Evolutionary conservation across 1,140 invertebrate species (phyloP).

Genomic region (Liolophura sinensis): DNA sequence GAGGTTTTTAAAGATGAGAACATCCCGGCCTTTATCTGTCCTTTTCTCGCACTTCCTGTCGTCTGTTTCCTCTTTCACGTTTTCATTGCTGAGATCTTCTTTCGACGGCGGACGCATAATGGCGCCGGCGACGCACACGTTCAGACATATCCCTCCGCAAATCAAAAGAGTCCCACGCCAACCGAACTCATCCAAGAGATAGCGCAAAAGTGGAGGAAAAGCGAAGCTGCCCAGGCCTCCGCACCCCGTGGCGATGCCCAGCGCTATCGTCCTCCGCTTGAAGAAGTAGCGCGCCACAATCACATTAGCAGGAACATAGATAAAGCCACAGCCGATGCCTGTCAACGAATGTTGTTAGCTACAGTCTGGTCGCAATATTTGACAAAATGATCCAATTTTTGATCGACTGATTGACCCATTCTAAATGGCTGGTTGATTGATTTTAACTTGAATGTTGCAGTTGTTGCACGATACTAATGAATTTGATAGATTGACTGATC

Average conservation of each 20-base stretch:
- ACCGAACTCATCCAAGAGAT: constrained; percentile 16
- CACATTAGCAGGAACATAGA: constrained; percentile 91
- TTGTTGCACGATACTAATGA: too few relatives aligned
- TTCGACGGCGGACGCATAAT: constrained; percentile 14
- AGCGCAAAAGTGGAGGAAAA: constrained; percentile 73
- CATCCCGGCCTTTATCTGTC: neutral
- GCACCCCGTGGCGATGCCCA: constrained; percentile 88
- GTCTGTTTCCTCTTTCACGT: constrained; percentile 6
- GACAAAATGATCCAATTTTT: too few relatives aligned
- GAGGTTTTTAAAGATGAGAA: constrained; percentile 5
- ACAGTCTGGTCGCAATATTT: neutral
- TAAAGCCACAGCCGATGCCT: constrained; percentile 87
- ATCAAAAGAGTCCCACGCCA: constrained; percentile 25
- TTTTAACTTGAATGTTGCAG: too few relatives aligned
- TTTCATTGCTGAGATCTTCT: constrained; percentile 8
- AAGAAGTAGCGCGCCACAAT: constrained; percentile 92
- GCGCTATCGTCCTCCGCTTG: constrained; percentile 82
- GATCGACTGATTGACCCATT: too few relatives aligned
- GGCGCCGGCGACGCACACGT: constrained; percentile 21
- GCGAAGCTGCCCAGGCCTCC: constrained; percentile 80
- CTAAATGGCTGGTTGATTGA: too few relatives aligned
- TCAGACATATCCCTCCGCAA: constrained; percentile 17
- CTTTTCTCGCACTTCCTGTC: constrained; percentile 1
- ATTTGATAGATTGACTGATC: too few relatives aligned
- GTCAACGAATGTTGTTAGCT: constrained; percentile 25